Evolutionary conservation across 2,888 invertebrate genomes (phyloP).

Genomic region (Rhorus exstirpatorius): DNA sequence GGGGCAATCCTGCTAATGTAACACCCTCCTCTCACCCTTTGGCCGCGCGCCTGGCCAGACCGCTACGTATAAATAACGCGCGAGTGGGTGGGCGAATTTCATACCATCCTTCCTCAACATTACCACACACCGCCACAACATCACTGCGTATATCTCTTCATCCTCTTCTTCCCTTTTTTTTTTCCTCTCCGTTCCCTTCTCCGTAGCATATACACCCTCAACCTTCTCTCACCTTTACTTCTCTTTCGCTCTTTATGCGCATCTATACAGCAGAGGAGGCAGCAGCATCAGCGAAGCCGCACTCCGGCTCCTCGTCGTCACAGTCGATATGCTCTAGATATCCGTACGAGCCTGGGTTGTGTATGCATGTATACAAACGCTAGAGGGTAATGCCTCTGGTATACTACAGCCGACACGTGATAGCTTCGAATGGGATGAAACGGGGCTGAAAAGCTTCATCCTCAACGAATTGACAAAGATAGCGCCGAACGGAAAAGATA

Average conservation of each 20-base stretch:
- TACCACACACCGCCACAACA: slow-evolving; percentile 28
- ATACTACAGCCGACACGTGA: slow-evolving; percentile 75
- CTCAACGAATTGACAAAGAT: slow-evolving; percentile 78
- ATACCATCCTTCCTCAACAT: slow-evolving; percentile 70
- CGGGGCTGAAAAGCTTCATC: slow-evolving; percentile 72
- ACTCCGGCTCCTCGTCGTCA: neutral
- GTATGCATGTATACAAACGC: neutral
- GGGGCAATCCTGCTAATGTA: slow-evolving; percentile 84
- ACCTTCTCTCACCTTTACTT: slow-evolving; percentile 62
- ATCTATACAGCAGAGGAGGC: neutral
- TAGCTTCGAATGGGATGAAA: slow-evolving; percentile 79
- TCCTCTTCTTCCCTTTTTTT: slow-evolving; percentile 70
- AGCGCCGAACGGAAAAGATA: slow-evolving; percentile 50
- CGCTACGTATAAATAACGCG: slow-evolving; percentile 80
- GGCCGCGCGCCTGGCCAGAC: slow-evolving; percentile 74
- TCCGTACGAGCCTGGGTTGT: neutral
- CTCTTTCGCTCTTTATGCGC: slow-evolving; percentile 45
- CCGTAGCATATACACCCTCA: slow-evolving; percentile 42
- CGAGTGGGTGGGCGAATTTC: slow-evolving; percentile 66
- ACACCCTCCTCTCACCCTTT: slow-evolving; percentile 76
- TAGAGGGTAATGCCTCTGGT: neutral
- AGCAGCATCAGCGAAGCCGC: neutral
- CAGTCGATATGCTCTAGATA: slow-evolving; percentile 9
- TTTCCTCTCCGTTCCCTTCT: slow-evolving; percentile 56
- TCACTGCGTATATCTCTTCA: slow-evolving; percentile 60